Percentiles rank a stretch among this genome's conserved stretches.
These are phyloP conservation scores for Pseudachorutes palmiensis DNA, from an alignment of 1,140 invertebrate species.

Conservation along the genomic window DNA sequence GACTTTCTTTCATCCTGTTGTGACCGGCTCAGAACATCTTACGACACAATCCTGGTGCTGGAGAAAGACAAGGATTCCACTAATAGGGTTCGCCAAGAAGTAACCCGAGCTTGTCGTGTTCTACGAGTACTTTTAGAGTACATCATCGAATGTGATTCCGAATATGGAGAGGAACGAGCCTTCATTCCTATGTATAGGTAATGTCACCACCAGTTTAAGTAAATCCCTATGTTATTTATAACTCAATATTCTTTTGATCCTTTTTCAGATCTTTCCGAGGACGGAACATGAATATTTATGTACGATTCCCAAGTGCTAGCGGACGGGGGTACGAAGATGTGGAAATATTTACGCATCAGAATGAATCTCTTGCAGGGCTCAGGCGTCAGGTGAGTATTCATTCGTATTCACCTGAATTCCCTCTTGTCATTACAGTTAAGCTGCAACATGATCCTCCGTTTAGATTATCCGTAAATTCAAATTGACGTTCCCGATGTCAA, in stretches of 20 bases:
- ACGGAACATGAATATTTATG: slow-evolving; percentile 74
- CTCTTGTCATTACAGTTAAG: not conserved
- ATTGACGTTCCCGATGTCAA: slow-evolving; percentile 32
- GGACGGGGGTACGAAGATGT: slow-evolving; percentile 77
- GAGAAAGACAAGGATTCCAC: slow-evolving; percentile 50
- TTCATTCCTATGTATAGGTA: slow-evolving; percentile 78
- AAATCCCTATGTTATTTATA: too few relatives aligned
- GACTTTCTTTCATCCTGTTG: slow-evolving; percentile 83
- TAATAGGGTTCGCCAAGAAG: slow-evolving; percentile 57
- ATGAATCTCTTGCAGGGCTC: slow-evolving; percentile 79
- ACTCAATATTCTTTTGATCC: too few relatives aligned
- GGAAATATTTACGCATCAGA: slow-evolving; percentile 85
- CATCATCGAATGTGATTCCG: slow-evolving; percentile 87
- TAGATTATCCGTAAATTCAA: slow-evolving; percentile 37
- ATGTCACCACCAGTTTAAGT: too few relatives aligned
- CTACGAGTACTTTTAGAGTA: slow-evolving; percentile 92
- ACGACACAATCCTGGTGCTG: slow-evolving; percentile 58
- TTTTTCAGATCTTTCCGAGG: slow-evolving; percentile 79
- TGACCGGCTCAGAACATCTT: slow-evolving; percentile 75
- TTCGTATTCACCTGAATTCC: slow-evolving; percentile 34
- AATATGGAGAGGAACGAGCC: slow-evolving; percentile 79
- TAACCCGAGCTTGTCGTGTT: slow-evolving; percentile 85
- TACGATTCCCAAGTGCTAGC: slow-evolving; percentile 82
- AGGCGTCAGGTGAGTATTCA: slow-evolving; percentile 68
- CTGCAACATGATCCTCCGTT: not conserved